These are phyloP conservation scores for Mercenaria mercenaria DNA, from an alignment of 1,140 invertebrate genomes.

Conservation along the genomic window DNA sequence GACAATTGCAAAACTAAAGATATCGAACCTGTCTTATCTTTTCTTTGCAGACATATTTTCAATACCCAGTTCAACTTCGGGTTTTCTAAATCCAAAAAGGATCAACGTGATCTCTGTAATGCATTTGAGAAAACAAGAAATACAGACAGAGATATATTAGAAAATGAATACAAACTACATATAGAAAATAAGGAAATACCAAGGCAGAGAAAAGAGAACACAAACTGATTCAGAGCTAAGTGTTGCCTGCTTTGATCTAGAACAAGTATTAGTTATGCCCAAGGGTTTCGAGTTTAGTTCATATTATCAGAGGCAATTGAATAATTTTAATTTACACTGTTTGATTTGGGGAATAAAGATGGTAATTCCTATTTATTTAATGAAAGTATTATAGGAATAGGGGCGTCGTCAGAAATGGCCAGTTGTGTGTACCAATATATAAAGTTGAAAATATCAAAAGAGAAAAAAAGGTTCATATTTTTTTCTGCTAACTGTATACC, in stretches of 20 bases:
- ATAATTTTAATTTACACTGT: slow-evolving; percentile 27
- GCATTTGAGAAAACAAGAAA: not conserved
- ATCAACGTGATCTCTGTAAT: too few species aligned
- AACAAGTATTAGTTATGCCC: not conserved
- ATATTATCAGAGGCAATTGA: not conserved
- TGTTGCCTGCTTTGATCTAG: slow-evolving; percentile 3
- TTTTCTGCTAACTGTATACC: not conserved
- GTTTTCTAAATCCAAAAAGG: not conserved
- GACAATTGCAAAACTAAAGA: slow-evolving; percentile 8
- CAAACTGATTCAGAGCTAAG: not conserved
- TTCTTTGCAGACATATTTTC: not conserved
- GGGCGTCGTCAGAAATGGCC: not conserved
- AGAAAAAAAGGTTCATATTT: slow-evolving; percentile 19
- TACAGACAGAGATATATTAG: not conserved
- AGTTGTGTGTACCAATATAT: too few species aligned
- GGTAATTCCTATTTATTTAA: too few species aligned
- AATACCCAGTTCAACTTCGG: not conserved
- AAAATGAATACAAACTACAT: not conserved
- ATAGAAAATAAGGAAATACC: not conserved
- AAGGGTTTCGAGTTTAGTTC: not conserved
- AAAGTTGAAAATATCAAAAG: not conserved
- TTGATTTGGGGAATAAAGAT: not conserved
- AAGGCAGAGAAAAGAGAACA: not conserved
- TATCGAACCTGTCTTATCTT: not conserved
- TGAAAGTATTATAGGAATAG: not conserved